A percentile compares a stretch with the other conserved stretches of the same genome.
Conservation (phyloP, 1,140 invertebrate genomes). For the Dolichoris vasculosae region DNA sequence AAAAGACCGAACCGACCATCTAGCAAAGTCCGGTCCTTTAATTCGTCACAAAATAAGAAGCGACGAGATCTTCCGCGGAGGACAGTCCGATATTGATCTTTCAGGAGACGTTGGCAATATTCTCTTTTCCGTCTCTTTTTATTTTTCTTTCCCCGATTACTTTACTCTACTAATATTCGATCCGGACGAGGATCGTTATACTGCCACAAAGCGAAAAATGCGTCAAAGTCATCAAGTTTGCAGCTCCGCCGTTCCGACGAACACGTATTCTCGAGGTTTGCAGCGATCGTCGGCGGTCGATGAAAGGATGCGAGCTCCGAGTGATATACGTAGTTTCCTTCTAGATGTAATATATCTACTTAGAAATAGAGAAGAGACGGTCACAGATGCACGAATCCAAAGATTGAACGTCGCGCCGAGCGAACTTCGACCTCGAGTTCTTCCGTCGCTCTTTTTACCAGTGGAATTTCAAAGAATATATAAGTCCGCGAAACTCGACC, state of each 20-base stretch:
- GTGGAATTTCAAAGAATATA: conserved; percentile 4
- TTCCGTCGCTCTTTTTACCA: neutral
- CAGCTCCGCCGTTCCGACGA: neutral
- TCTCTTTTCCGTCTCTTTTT: neutral
- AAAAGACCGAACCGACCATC: neutral
- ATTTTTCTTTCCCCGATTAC: neutral
- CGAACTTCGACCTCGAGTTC: conserved; percentile 21
- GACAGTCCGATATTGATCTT: conserved; percentile 24
- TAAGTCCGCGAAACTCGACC: neutral
- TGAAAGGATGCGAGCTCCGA: conserved; percentile 4
- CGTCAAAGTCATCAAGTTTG: conserved; percentile 60
- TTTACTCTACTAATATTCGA: conserved; percentile 49
- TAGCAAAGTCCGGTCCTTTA: neutral
- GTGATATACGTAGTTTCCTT: conserved; percentile 62
- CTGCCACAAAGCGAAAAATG: conserved; percentile 60
- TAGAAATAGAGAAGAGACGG: neutral
- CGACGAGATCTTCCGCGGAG: neutral
- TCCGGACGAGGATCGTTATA: conserved; percentile 52
- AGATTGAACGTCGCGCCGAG: neutral
- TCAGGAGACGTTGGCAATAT: neutral
- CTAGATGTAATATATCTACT: conserved; percentile 51
- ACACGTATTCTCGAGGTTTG: conserved; percentile 8
- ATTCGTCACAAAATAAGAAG: conserved; percentile 9
- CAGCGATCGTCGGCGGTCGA: neutral
- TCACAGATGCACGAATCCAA: neutral